Evolutionary conservation across 1,140 invertebrate genomes (phyloP), one percentile per base, ranked within the genome.

Genomic region (Leptopilina clavipes): DNA sequence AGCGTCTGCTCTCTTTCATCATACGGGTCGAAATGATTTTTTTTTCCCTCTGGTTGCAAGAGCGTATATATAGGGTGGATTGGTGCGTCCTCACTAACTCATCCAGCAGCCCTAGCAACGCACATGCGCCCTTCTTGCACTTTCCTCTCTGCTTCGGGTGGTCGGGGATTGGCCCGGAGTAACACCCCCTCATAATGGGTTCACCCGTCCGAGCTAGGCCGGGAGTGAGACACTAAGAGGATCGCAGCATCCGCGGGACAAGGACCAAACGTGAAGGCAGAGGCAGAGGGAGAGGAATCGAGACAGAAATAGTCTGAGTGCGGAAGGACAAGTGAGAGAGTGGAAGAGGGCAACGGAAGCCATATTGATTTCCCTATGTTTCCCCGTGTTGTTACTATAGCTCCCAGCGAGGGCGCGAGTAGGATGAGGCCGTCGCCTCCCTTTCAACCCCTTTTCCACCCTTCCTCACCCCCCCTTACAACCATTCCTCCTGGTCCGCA

Each of bases 351-450:
- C 84, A 88, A 87, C 89, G 89, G 89, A 90, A 90, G 89, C 89
- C 89, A 90, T 90, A 90, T 90, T 90, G 89, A 90, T 90, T 90
- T 90, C 89, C 89, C 89, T 90, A 90, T 90, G 89, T 90, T 90
- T 90, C 89, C 87, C 89, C 85, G 89, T 90, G 87, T 90, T 90
- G 89, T 90, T 89, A 90, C 89, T 90, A 90, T 90, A 90, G 89
- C 87, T 85, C 86, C 86, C 87, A 82, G 77, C 83, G 86, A 87
- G 87, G 85, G 85, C 84, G 84, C 86, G 85, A 88, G 85, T 84
- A 86, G 83, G 83, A 85, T 81, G 85, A 83, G 85, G 83, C 82
- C 84, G 83, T 83, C 83, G 79, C 79, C 80, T 76, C 78, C 77
- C 73, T 74, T 52, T 52, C 52, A 74, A 45, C 54, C 43, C 22